phyloP scores from a whole-genome alignment of 2,797 vertebrate species.

The Dallia pectoralis region DNA sequence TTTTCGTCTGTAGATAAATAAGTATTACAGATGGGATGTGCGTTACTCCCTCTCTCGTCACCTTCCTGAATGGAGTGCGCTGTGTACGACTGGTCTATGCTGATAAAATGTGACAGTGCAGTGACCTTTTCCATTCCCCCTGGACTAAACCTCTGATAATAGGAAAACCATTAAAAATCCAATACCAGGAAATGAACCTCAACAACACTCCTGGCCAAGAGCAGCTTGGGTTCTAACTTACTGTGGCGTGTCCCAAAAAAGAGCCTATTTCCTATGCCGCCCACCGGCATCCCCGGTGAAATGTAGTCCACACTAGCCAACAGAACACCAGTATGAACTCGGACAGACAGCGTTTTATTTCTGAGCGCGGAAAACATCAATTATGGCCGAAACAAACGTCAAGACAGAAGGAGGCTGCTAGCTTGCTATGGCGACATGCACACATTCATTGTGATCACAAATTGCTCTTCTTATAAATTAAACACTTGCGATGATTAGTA shows the following conservation, averaged over 20 bases:
- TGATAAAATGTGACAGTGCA: slow-evolving; percentile 39
- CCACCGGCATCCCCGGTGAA: not conserved
- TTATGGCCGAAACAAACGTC: not conserved
- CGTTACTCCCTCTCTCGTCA: not conserved
- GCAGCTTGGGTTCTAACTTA: slow-evolving; percentile 15
- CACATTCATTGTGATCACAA: slow-evolving; percentile 6
- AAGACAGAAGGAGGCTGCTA: not conserved
- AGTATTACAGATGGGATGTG: not conserved
- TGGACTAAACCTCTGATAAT: slow-evolving; percentile 41
- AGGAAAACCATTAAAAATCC: slow-evolving; percentile 48
- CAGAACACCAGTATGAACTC: too few species aligned
- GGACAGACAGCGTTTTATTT: not conserved
- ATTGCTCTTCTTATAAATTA: slow-evolving; percentile 17
- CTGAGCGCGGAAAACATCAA: not conserved
- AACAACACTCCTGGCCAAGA: slow-evolving; percentile 19
- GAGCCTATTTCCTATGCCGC: not conserved
- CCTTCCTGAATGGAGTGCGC: not conserved
- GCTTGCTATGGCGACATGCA: not conserved
- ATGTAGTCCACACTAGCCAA: not conserved
- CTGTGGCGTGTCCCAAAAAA: not conserved
- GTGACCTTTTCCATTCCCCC: slow-evolving; percentile 41
- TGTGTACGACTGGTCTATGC: slow-evolving; percentile 10
- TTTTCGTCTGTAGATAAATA: not conserved
- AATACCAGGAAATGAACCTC: slow-evolving; percentile 44
- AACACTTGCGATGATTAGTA: slow-evolving; percentile 25